A percentile compares a stretch with the other conserved stretches of the same genome.
Evolutionary conservation across 1,140 invertebrate species (phyloP).

Genomic region (Drosophila paulistorum): DNA sequence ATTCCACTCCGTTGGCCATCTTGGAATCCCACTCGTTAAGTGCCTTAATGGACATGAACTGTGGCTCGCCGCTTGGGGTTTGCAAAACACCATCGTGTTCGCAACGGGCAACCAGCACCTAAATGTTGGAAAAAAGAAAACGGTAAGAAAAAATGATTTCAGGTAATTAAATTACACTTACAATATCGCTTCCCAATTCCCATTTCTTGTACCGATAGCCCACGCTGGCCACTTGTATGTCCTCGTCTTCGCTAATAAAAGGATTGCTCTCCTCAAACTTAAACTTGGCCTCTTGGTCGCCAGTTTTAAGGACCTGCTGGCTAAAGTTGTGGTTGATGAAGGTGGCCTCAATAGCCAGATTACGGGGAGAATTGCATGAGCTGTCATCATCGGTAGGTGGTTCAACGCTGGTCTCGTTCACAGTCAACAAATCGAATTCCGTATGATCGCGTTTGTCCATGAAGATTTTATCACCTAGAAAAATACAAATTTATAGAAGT

Average conservation of each 20-base stretch:
- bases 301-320: conserved; percentile 93
- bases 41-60: conserved; percentile 98
- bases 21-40: conserved; percentile 99
- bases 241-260: conserved; percentile 93
- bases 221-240: conserved; percentile 96
- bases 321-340: conserved; percentile 99
- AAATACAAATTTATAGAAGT: conserved; percentile 84
- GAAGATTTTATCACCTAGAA: conserved; percentile 91
- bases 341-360: conserved; percentile 98
- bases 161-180: conserved; percentile 33
- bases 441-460: conserved; percentile 99
- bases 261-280: conserved; percentile 97
- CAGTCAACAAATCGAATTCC: conserved; percentile 97
- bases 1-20: conserved; percentile 97
- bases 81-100: conserved; percentile 98
- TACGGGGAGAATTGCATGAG: conserved; percentile 96
- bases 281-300: conserved; percentile 89
- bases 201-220: conserved; percentile 98
- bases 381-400: conserved; percentile 97
- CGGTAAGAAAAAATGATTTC: not conserved
- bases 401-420: conserved; percentile 99
- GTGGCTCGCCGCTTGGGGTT: conserved; percentile 94
- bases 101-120: conserved; percentile 92
- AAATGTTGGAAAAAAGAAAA: not conserved
- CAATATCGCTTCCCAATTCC: conserved; percentile 96